phyloP scores from a whole-genome alignment of 1,140 invertebrate species.

The Akabosia matsudoensis region DNA sequence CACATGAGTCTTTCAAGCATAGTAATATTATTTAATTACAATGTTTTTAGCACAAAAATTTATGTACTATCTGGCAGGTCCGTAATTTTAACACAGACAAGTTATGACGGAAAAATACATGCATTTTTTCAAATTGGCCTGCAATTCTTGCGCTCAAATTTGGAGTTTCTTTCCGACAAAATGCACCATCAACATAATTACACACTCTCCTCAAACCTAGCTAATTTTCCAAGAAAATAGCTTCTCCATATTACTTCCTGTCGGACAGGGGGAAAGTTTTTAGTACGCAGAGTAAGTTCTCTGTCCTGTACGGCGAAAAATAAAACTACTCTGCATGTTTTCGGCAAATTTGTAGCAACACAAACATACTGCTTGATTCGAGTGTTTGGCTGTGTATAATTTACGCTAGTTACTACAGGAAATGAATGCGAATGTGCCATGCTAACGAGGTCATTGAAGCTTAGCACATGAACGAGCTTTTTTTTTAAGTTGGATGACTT shows the following conservation, averaged over 20 bases:
- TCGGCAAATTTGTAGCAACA: background rate
- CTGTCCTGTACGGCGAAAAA: no score
- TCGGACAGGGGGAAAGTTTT: no score
- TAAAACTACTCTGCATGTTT: slow-evolving; percentile 6
- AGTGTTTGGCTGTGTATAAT: background rate
- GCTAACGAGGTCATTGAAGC: slow-evolving; percentile 9
- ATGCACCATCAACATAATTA: background rate
- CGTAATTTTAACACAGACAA: no score
- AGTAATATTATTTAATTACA: no score
- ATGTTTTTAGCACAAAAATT: no score
- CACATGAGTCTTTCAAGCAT: no score
- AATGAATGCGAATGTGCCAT: background rate
- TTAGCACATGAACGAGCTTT: background rate
- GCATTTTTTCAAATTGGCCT: no score
- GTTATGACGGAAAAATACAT: no score
- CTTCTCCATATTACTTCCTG: background rate
- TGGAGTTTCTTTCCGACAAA: background rate
- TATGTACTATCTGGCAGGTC: no score
- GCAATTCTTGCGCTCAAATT: no score
- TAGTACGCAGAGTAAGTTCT: background rate
- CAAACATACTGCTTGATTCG: no score
- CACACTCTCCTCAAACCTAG: background rate
- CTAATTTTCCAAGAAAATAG: background rate
- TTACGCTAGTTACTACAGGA: slow-evolving; percentile 20
- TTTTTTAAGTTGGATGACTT: background rate